A percentile compares a stretch with the other conserved stretches of the same genome.
Evolutionary conservation across 2,797 vertebrate genomes (phyloP).

Genomic region (Valencia hispanica): DNA sequence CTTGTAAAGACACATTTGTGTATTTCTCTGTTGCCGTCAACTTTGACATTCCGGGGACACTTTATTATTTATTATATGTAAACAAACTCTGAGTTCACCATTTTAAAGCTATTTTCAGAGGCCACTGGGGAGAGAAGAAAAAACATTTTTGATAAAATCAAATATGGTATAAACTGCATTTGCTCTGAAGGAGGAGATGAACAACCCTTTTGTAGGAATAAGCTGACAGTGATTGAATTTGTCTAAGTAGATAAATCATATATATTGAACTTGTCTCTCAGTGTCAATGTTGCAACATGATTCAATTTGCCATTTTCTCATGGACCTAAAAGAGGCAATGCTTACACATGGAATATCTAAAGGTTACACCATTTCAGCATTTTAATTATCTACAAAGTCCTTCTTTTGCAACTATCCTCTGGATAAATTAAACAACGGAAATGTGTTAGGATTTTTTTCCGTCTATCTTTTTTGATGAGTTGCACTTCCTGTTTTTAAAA

Average conservation of each 20-base stretch:
- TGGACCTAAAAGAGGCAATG: slow-evolving; percentile 60
- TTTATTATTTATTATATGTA: slow-evolving; percentile 9
- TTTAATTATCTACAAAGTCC: slow-evolving; percentile 74
- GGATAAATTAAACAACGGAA: slow-evolving; percentile 16
- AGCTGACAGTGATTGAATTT: slow-evolving; percentile 87
- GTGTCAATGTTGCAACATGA: slow-evolving; percentile 80
- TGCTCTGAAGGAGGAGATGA: slow-evolving; percentile 74
- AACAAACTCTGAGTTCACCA: slow-evolving; percentile 31
- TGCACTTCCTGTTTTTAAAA: slow-evolving; percentile 4
- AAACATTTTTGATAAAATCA: slow-evolving; percentile 70
- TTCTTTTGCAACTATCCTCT: slow-evolving; percentile 20
- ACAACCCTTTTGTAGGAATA: slow-evolving; percentile 79
- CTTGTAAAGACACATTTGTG: not conserved
- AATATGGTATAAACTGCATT: slow-evolving; percentile 82
- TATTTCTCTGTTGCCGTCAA: slow-evolving; percentile 6
- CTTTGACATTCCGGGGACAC: not conserved
- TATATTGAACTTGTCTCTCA: slow-evolving; percentile 83
- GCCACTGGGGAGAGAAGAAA: slow-evolving; percentile 22
- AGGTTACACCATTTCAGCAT: slow-evolving; percentile 79
- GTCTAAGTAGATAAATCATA: slow-evolving; percentile 89
- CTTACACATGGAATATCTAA: slow-evolving; percentile 80
- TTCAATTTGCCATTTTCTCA: slow-evolving; percentile 85
- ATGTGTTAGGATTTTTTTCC: not conserved
- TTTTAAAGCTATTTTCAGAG: slow-evolving; percentile 30
- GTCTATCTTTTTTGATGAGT: slow-evolving; percentile 15